These are phyloP conservation scores for Magallana gigas DNA, from an alignment of 1,140 invertebrate species.

Conservation along the genomic window DNA sequence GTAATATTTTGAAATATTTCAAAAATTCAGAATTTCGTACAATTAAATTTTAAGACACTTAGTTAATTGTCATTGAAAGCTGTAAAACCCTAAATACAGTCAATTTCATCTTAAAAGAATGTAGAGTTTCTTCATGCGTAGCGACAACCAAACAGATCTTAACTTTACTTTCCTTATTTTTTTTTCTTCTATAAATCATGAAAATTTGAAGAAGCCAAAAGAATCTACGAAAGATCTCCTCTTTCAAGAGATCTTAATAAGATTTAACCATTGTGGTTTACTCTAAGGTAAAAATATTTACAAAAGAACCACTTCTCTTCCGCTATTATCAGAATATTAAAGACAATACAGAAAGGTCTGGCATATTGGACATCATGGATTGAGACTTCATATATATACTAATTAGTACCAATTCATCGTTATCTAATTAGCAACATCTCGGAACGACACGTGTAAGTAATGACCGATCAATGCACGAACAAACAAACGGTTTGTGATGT, in stretches of 20 bases:
- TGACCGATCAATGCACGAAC: background rate
- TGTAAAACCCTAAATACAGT: no score
- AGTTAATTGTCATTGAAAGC: no score
- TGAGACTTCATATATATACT: background rate
- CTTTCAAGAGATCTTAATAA: background rate
- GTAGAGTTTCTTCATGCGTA: no score
- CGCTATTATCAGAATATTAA: background rate
- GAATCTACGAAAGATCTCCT: no score
- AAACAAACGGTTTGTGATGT: background rate
- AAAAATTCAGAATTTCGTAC: no score
- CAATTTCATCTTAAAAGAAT: no score
- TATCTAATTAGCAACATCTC: constrained; percentile 2
- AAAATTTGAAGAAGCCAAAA: no score
- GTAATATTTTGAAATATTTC: no score
- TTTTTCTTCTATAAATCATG: no score
- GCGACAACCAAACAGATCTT: no score
- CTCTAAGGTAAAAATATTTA: background rate
- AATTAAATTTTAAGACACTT: no score
- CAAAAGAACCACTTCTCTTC: background rate
- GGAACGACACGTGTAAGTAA: background rate
- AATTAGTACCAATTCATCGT: background rate
- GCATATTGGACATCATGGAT: background rate
- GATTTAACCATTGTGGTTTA: background rate
- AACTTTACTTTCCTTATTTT: no score
- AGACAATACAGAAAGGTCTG: background rate